A percentile compares a stretch with the other conserved stretches of the same genome.
These are phyloP conservation scores for Oegoconia quadripuncta DNA, from an alignment of 2,888 invertebrate genomes.

Conservation along the genomic window DNA sequence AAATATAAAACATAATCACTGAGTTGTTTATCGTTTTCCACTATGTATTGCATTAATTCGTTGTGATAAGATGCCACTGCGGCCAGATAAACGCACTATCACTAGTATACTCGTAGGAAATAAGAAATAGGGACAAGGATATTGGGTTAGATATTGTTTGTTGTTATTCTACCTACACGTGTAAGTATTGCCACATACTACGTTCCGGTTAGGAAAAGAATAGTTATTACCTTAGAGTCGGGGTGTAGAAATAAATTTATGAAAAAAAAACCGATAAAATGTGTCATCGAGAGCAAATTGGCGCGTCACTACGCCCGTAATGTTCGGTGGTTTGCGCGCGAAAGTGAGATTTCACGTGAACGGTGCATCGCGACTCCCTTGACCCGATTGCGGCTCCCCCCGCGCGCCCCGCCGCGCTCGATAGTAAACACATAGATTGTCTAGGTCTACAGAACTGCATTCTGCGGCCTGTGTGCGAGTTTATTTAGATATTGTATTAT, in stretches of 20 bases:
- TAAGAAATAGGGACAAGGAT: slow-evolving; percentile 75
- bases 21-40: slow-evolving; percentile 42
- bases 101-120: slow-evolving; percentile 68
- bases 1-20: slow-evolving; percentile 43
- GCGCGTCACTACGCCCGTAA: slow-evolving; percentile 63
- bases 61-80: slow-evolving; percentile 62
- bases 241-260: background rate
- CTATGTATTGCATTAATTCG: slow-evolving; percentile 56
- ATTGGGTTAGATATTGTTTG: slow-evolving; percentile 55
- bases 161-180: slow-evolving; percentile 56
- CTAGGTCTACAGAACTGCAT: slow-evolving; percentile 43
- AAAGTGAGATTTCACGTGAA: slow-evolving; percentile 78
- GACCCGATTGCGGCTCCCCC: slow-evolving; percentile 58
- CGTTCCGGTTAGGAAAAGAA: slow-evolving; percentile 19
- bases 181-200: slow-evolving; percentile 60
- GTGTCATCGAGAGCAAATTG: slow-evolving; percentile 61
- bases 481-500: slow-evolving; percentile 29
- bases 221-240: background rate
- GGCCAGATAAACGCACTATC: slow-evolving; percentile 60
- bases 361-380: slow-evolving; percentile 77
- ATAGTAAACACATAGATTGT: slow-evolving; percentile 58
- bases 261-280: slow-evolving; percentile 34
- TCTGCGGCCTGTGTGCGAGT: slow-evolving; percentile 22
- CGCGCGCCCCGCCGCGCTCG: slow-evolving; percentile 39
- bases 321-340: slow-evolving; percentile 70